Evolutionary conservation across 1,140 invertebrate genomes (phyloP), one percentile per base, ranked within the genome.

Genomic region (Chironomus tepperi): DNA sequence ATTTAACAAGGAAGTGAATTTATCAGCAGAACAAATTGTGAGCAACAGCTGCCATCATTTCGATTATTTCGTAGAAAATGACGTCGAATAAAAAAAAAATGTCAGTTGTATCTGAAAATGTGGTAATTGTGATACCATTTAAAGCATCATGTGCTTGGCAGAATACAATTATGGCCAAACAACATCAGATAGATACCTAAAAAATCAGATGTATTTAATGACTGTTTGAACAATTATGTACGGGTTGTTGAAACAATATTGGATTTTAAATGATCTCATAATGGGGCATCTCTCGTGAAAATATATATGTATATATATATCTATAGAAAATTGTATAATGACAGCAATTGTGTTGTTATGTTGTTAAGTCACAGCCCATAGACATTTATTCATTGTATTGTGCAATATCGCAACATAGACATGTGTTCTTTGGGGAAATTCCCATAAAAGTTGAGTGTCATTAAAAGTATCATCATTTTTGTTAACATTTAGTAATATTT

Each of bases 61-160:
- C 24, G 24, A 34, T 34, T 34, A 34, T 34, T 34, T 34, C 24
- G 5, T n/a, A 34, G 24, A 34, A 5, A 1, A 34, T 34, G 5
- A 34, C 24, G 24, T 34, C 5, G 24, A 34, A 34, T 2, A 34
- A 34, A 34, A 34, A 34, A 34, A 34, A 34, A 34, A 34, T 34
- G 24, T 34, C 24, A 34, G 24, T 34, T 34, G 24, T 34, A 57
- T 57, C n/a, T 15, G 47, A 57, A 57, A 57, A 12, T 57, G 47
- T n/a, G 47, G 47, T 57, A 57, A 57, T 57, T 57, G n/a, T 12
- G 47, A 57, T 57, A n/a, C 47, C 47, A 57, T 57, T 57, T 57
- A 57, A 34, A 34, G 24, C 24, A 34, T 34, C 24, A 34, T 34
- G 24, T 34, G 24, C 24, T 34, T 34, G 24, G 24, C 24, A 34